Evolutionary conservation across 2,888 invertebrate genomes (phyloP).

Genomic region (Leptinotarsa rubiginosa): DNA sequence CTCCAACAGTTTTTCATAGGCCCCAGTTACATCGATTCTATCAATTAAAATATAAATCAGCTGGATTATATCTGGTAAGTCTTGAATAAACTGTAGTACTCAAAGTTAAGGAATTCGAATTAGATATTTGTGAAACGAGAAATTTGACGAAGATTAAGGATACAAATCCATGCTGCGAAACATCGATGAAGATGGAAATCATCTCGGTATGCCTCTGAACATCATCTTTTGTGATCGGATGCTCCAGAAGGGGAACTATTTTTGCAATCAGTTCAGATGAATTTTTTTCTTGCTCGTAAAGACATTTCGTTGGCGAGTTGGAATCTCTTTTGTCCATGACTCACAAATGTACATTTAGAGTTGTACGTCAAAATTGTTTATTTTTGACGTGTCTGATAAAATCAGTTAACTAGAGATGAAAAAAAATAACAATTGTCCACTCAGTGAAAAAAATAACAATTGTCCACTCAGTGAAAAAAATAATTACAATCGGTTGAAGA

Average conservation of each 20-base stretch:
- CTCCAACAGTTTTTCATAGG: slow-evolving; percentile 55
- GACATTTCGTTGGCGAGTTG: neutral
- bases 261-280: slow-evolving; percentile 39
- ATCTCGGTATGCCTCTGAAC: slow-evolving; percentile 40
- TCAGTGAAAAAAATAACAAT: too few relatives aligned
- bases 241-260: slow-evolving; percentile 41
- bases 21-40: slow-evolving; percentile 43
- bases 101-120: neutral
- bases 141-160: slow-evolving; percentile 35
- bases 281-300: slow-evolving; percentile 22
- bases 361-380: neutral
- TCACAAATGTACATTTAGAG: neutral
- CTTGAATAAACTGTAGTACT: slow-evolving; percentile 57
- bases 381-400: neutral
- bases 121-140: neutral
- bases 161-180: slow-evolving; percentile 48
- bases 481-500: too few relatives aligned
- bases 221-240: slow-evolving; percentile 45
- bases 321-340: neutral
- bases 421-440: too few relatives aligned
- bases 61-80: slow-evolving; percentile 59
- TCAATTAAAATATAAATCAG: slow-evolving; percentile 60
- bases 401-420: neutral
- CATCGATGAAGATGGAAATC: slow-evolving; percentile 39
- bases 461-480: too few relatives aligned